phyloP scores from a whole-genome alignment of 2,113 vertebrate species.

The Etheostoma cragini region DNA sequence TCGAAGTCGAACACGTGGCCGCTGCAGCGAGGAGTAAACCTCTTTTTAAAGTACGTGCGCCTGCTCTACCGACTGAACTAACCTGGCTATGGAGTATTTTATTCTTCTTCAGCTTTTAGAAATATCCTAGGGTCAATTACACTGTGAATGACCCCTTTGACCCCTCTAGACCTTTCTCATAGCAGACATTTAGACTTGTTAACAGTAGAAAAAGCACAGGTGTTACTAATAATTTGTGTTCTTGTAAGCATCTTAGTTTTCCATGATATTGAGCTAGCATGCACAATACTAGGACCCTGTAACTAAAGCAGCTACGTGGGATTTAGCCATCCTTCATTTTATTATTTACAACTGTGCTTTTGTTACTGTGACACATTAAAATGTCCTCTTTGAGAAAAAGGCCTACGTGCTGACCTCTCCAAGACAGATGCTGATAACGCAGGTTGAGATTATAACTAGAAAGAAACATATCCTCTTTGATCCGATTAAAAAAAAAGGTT shows the following conservation, averaged over 20 bases:
- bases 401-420: background rate
- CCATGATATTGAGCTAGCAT: no score
- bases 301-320: background rate
- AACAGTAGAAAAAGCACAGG: background rate
- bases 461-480: constrained; percentile 2
- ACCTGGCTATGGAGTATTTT: background rate
- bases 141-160: background rate
- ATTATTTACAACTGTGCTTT: background rate
- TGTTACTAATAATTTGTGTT: background rate
- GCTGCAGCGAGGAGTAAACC: no score
- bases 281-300: background rate
- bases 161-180: background rate
- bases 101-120: background rate
- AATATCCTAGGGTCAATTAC: background rate
- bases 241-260: background rate
- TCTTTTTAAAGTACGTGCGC: no score
- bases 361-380: background rate
- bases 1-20: no score
- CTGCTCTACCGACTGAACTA: no score
- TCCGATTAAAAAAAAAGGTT: background rate
- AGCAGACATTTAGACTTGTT: background rate
- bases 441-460: background rate
- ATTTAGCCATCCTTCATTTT: background rate
- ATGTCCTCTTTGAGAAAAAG: background rate
- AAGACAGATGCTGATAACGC: background rate